phyloP scores from a whole-genome alignment of 2,888 invertebrate species.

The Monochamus alternatus region DNA sequence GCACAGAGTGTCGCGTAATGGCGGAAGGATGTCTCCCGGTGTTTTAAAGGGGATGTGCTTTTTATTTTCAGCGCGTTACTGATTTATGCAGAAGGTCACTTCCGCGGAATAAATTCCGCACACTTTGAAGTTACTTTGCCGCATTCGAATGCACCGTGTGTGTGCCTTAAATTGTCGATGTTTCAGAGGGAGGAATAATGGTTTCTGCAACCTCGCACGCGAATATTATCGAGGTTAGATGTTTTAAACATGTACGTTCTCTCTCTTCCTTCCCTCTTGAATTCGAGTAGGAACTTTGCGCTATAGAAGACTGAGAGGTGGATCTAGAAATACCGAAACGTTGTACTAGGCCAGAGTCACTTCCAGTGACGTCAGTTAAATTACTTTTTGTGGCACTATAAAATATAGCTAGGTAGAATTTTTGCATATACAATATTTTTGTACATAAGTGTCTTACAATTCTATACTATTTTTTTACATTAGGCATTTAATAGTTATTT shows the following conservation, averaged over 20 bases:
- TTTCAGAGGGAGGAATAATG: neutral
- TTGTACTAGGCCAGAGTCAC: too few relatives aligned
- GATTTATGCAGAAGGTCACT: constrained; percentile 34
- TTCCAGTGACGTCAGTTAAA: too few relatives aligned
- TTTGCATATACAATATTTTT: too few relatives aligned
- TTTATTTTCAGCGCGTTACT: constrained; percentile 15
- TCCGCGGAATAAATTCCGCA: constrained; percentile 22
- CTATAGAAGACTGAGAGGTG: too few relatives aligned
- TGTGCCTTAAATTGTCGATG: constrained; percentile 3
- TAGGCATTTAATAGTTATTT: too few relatives aligned
- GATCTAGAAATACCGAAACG: too few relatives aligned
- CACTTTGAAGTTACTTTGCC: constrained; percentile 21
- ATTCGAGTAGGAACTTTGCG: too few relatives aligned
- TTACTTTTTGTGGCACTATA: too few relatives aligned
- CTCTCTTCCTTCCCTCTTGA: neutral
- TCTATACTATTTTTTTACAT: too few relatives aligned
- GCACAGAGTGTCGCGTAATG: constrained; percentile 8
- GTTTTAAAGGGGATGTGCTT: constrained; percentile 29
- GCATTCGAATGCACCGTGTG: constrained; percentile 6
- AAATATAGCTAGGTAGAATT: too few relatives aligned
- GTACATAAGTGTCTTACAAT: too few relatives aligned
- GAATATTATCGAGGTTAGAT: neutral
- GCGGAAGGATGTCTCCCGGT: neutral
- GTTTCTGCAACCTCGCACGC: neutral
- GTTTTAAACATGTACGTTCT: neutral